phyloP scores from a whole-genome alignment of 2,888 invertebrate genomes.

The Phortica okadai region DNA sequence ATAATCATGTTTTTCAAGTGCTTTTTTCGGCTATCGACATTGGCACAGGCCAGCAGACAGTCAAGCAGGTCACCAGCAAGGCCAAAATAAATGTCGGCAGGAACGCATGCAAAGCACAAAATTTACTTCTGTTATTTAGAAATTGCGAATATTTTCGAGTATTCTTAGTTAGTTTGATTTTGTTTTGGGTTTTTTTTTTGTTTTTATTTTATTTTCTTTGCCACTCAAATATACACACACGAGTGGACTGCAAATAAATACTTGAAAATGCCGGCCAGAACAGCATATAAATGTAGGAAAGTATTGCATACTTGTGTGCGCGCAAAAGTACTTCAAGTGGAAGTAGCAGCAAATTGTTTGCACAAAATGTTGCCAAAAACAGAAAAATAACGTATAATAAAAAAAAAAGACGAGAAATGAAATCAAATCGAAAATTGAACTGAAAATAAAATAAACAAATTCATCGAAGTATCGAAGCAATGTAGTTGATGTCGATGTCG shows the following conservation, averaged over 20 bases:
- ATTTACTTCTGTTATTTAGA: constrained; percentile 7
- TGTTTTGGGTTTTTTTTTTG: not conserved
- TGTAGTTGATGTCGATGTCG: not conserved
- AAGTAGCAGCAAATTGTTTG: constrained; percentile 31
- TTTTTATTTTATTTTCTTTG: not conserved
- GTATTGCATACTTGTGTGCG: constrained; percentile 14
- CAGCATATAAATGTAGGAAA: not conserved
- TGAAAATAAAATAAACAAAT: constrained; percentile 68
- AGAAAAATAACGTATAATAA: constrained; percentile 9
- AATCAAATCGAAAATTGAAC: constrained; percentile 24
- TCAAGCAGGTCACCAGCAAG: not conserved
- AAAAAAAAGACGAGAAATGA: constrained; percentile 7
- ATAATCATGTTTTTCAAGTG: not conserved
- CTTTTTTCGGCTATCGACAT: not conserved
- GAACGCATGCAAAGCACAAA: not conserved
- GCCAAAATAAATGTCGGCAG: not conserved
- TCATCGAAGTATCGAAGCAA: constrained; percentile 47
- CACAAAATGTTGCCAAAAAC: constrained; percentile 30
- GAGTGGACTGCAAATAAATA: constrained; percentile 12
- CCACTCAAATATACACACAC: not conserved
- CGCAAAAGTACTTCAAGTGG: constrained; percentile 16
- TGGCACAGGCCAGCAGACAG: not conserved
- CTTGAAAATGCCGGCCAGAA: not conserved
- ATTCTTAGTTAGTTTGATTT: not conserved
- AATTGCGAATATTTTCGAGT: constrained; percentile 9